phyloP scores from a whole-genome alignment of 2,113 vertebrate species.

The Oncorhynchus kisutch region DNA sequence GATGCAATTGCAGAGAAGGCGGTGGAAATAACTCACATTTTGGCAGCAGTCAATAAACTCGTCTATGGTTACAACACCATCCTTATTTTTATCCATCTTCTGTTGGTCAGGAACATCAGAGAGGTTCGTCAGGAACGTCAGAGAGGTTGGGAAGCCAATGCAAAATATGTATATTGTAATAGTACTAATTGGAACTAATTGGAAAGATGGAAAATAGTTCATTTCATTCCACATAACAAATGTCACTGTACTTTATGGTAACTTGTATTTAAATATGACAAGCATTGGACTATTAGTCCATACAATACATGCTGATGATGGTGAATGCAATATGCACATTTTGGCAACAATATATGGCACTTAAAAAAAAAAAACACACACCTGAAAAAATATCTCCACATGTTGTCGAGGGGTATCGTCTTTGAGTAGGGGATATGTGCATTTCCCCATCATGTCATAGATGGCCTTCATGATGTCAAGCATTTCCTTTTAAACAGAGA shows the following conservation, averaged over 20 bases:
- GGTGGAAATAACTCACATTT: constrained; percentile 80
- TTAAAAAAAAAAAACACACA: not conserved
- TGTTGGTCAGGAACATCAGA: constrained; percentile 60
- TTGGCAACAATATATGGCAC: not conserved
- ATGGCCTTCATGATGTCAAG: constrained; percentile 99
- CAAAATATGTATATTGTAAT: not conserved
- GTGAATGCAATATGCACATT: not conserved
- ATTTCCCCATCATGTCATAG: constrained; percentile 99
- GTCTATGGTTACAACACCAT: constrained; percentile 98
- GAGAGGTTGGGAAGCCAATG: not conserved
- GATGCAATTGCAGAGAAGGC: not conserved
- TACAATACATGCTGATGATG: not conserved
- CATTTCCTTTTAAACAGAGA: constrained; percentile 84
- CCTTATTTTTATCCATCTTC: constrained; percentile 99
- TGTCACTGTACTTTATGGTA: too few relatives aligned
- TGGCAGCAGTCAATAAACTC: constrained; percentile 99
- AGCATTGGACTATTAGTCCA: not conserved
- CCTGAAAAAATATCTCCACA: constrained; percentile 96
- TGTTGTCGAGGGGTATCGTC: constrained; percentile 95
- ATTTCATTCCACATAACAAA: too few relatives aligned
- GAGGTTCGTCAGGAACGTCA: too few relatives aligned
- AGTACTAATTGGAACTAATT: too few relatives aligned
- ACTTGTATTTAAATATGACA: too few relatives aligned
- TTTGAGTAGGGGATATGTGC: constrained; percentile 92
- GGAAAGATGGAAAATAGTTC: too few relatives aligned